A percentile compares a stretch with the other conserved stretches of the same genome.
These are phyloP conservation scores for Aquatica leii DNA, from an alignment of 2,888 invertebrate genomes.

Conservation along the genomic window DNA sequence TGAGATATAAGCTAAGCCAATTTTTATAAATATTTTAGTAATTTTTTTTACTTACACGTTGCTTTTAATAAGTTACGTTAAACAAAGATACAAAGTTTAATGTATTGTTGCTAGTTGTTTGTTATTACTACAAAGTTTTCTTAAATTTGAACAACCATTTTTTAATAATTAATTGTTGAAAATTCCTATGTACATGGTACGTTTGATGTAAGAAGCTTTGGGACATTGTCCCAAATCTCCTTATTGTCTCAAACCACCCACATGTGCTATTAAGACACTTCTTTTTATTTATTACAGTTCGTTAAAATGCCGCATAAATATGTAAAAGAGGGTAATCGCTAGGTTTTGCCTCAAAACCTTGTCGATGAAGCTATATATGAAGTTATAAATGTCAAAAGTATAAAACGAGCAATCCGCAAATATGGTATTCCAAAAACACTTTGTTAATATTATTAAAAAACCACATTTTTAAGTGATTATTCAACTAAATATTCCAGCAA, in stretches of 20 bases:
- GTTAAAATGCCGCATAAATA: conserved; percentile 3
- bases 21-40: not conserved
- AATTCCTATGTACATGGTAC: not conserved
- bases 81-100: not conserved
- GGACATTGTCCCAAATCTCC: not conserved
- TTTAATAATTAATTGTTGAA: not conserved
- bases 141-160: not conserved
- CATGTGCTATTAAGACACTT: no score
- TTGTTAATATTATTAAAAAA: not conserved
- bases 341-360: conserved; percentile 4
- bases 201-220: not conserved
- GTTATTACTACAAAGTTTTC: not conserved
- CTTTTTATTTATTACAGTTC: not conserved
- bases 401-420: conserved; percentile 10
- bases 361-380: conserved; percentile 11
- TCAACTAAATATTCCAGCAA: conserved; percentile 21
- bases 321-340: not conserved
- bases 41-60: not conserved
- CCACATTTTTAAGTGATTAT: conserved; percentile 9
- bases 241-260: not conserved
- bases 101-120: not conserved
- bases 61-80: not conserved
- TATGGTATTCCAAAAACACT: conserved; percentile 15
- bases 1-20: not conserved
- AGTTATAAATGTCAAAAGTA: conserved; percentile 1